Evolutionary conservation across 2,888 invertebrate genomes (phyloP).

Genomic region (Temnothorax rugatulus): DNA sequence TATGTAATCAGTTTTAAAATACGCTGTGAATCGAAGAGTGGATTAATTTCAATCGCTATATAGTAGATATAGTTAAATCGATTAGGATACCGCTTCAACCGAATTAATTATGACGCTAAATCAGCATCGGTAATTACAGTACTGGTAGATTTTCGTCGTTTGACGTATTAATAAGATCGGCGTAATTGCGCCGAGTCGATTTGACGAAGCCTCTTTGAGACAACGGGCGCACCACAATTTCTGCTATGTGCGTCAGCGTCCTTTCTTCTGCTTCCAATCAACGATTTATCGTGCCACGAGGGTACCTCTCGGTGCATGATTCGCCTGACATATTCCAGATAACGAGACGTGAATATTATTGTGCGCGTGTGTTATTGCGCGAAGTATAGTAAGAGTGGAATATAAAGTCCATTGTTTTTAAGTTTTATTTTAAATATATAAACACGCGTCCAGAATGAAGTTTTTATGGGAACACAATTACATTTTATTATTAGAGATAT

Average conservation of each 20-base stretch:
- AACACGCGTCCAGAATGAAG: background rate
- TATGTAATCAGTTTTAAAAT: constrained; percentile 13
- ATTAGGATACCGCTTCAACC: background rate
- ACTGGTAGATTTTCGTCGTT: background rate
- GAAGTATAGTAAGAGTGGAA: background rate
- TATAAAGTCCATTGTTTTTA: background rate
- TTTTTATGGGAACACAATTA: background rate
- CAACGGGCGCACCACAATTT: constrained; percentile 20
- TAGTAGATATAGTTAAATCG: background rate
- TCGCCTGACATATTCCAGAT: constrained; percentile 66
- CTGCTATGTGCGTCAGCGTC: constrained; percentile 41
- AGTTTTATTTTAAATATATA: constrained; percentile 1
- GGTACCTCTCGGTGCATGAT: constrained; percentile 41
- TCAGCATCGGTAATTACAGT: constrained; percentile 19
- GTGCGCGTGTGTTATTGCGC: constrained; percentile 1
- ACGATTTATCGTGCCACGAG: constrained; percentile 51
- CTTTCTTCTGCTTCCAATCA: constrained; percentile 66
- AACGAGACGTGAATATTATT: constrained; percentile 49
- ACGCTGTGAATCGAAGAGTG: background rate
- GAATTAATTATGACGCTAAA: background rate
- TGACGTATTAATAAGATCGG: constrained; percentile 14
- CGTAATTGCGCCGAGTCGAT: constrained; percentile 16
- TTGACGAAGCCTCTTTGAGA: background rate
- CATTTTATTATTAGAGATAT: constrained; percentile 1
- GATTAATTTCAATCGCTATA: constrained; percentile 2